These are phyloP conservation scores for Bergia sp. DNA, from an alignment of 92 coral and sea anemone species.

Conservation along the genomic window DNA sequence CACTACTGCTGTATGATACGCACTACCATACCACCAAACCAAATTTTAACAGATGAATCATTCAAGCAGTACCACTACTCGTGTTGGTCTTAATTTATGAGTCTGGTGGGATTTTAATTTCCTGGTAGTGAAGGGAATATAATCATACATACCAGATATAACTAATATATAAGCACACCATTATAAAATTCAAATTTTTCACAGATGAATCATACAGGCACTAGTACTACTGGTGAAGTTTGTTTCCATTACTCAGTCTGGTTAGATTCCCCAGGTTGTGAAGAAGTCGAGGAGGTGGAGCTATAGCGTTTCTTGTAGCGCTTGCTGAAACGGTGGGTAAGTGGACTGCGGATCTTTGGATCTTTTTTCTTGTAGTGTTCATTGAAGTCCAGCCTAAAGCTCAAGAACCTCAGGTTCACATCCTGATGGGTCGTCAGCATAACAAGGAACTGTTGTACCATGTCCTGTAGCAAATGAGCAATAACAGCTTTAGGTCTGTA, in stretches of 20 bases:
- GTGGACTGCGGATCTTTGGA: slow-evolving; percentile 90
- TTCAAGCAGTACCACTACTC: not conserved
- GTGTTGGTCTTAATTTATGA: not conserved
- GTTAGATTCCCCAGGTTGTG: slow-evolving; percentile 20
- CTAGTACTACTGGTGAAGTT: not conserved
- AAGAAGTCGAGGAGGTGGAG: slow-evolving; percentile 6
- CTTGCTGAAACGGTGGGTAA: slow-evolving; percentile 92
- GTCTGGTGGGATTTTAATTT: too few relatives aligned
- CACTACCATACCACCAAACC: not conserved
- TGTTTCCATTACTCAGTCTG: not conserved
- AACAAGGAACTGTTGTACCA: slow-evolving; percentile 97
- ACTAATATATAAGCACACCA: too few relatives aligned
- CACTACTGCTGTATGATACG: not conserved
- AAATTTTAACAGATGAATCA: not conserved
- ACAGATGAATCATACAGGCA: not conserved
- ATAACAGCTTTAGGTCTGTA: not conserved
- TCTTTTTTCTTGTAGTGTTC: slow-evolving; percentile 99
- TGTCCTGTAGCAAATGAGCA: slow-evolving; percentile 62
- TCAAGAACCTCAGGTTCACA: slow-evolving; percentile 91
- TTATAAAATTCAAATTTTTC: too few relatives aligned
- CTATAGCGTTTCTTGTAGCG: slow-evolving; percentile 65
- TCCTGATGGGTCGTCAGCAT: slow-evolving; percentile 98
- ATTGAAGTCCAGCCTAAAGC: slow-evolving; percentile 97
- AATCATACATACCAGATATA: too few relatives aligned
- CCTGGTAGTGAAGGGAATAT: too few relatives aligned